These are phyloP conservation scores for Theristicus caerulescens DNA, from an alignment of 2,113 vertebrate species.

Conservation along the genomic window DNA sequence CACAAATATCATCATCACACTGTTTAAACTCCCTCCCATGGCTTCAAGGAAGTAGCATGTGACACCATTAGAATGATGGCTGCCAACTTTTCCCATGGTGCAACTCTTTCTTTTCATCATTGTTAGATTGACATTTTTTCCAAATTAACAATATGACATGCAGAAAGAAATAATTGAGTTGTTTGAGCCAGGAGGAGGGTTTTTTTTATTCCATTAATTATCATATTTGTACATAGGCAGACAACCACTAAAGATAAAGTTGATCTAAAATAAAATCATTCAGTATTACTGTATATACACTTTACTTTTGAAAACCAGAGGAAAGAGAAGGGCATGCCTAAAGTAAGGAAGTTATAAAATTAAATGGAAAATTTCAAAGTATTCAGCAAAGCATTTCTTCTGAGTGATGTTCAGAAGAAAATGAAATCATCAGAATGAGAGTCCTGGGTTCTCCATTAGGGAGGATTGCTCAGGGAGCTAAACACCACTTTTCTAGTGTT, in stretches of 20 bases:
- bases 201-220: background rate
- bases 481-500: background rate
- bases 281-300: background rate
- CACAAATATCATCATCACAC: background rate
- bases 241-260: background rate
- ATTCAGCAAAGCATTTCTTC: background rate
- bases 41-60: background rate
- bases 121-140: background rate
- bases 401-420: background rate
- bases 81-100: background rate
- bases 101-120: background rate
- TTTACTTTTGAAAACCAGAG: background rate
- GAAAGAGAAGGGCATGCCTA: background rate
- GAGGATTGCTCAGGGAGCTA: background rate
- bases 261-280: background rate
- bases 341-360: background rate
- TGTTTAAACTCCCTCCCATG: background rate
- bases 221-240: background rate
- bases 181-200: background rate
- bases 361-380: background rate
- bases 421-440: background rate
- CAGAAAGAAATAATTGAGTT: background rate
- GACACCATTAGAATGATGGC: background rate
- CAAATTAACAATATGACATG: background rate
- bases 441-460: background rate